Evolutionary conservation across 2,888 invertebrate genomes (phyloP).

Genomic region (Cephus runcator): DNA sequence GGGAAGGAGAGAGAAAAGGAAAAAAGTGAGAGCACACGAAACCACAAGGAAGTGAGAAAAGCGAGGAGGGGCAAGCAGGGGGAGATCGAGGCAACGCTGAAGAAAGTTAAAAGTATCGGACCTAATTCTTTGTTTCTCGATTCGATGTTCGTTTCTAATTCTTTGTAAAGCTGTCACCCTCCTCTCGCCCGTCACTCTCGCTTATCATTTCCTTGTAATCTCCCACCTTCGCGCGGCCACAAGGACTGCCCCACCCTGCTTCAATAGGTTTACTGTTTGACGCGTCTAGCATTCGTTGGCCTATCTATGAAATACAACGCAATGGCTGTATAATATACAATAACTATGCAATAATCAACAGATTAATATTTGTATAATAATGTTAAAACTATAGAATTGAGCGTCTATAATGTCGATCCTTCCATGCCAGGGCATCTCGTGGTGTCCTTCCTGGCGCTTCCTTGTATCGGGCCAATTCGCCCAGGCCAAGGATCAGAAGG

Average conservation of each 20-base stretch:
- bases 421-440: not conserved
- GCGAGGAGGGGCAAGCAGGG: not conserved
- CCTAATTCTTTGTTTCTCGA: not conserved
- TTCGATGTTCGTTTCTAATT: not conserved
- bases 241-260: not conserved
- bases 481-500: not conserved
- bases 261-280: slow-evolving; percentile 11
- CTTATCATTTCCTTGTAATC: not conserved
- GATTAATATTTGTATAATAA: slow-evolving; percentile 28
- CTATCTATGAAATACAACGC: slow-evolving; percentile 27
- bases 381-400: slow-evolving; percentile 38
- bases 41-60: not conserved
- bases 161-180: not conserved
- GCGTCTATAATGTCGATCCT: slow-evolving; percentile 20
- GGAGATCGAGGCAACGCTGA: not conserved
- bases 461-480: not conserved
- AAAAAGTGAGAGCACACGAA: not conserved
- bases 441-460: not conserved
- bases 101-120: not conserved
- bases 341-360: slow-evolving; percentile 50
- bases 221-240: not conserved
- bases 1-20: not conserved
- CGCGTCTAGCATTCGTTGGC: not conserved
- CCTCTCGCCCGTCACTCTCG: not conserved
- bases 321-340: slow-evolving; percentile 29